Base-by-base conservation (phyloP, 2,888 invertebrate genomes). In the Hololepta plana region DNA sequence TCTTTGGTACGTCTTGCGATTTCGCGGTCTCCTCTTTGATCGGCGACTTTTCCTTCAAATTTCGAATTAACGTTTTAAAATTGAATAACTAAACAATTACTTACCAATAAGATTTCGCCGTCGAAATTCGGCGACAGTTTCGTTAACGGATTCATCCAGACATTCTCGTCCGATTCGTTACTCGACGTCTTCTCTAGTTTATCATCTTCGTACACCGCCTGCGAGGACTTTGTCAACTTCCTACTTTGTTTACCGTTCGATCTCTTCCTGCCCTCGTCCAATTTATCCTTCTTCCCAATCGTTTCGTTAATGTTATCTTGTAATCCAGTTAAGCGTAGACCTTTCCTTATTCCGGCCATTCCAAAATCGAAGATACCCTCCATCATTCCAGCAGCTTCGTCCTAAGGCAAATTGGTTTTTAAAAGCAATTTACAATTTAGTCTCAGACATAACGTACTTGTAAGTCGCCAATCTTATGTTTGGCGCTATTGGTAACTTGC, bases 341-440 rank as follows among this genome's bases (percentile, higher is more conserved):
- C 69, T 37, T 67, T 68, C 42, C 64, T 60, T 8, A 69, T 40
- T 0, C 67, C 67, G 1, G 69, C 67, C 33, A 66, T 62, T 10
- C 68, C 69, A 34, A 67, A 64, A 45, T 68, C 69, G 14, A 69
- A 45, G 1, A 69, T 53, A 0, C 68, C 68, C 41, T 68, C 69
- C 51, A 69, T 66, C 55, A 69, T 61, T 1, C 67, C 68, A 0
- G 67, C 68, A 1, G 68, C 68, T 43, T 69, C 69, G 31, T 68
- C 69, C 67, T 68, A 16, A 12, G 30, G 25, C 26, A 17, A 7
- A 7, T 7, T n/a, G 17, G 17, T 17, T 22, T 7, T 17, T 17
- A n/a, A 7, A 17, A 17, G 17, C 17, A 7, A n/a, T 17, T 17
- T 17, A 21, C 19, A 16, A 6, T 16, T 16, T 21, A 3, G 8